phyloP scores from a whole-genome alignment of 1,140 invertebrate species.

The Drosophila cardini region DNA sequence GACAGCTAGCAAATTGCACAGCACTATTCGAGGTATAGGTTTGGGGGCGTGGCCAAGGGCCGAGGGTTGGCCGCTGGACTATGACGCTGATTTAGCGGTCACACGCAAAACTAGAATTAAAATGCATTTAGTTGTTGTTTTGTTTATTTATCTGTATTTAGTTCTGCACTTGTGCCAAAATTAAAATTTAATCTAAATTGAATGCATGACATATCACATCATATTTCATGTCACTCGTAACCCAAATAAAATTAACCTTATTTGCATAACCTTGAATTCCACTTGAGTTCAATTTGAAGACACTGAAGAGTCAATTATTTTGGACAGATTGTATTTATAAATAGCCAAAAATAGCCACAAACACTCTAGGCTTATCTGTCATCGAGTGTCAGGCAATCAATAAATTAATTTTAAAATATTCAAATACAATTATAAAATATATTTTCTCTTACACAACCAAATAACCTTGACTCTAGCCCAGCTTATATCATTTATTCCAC shows the following conservation, averaged over 20 bases:
- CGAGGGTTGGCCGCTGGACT: neutral
- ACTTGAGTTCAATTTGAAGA: slow-evolving; percentile 6
- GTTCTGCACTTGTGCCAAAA: slow-evolving; percentile 26
- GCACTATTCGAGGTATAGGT: slow-evolving; percentile 6
- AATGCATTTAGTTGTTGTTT: slow-evolving; percentile 56
- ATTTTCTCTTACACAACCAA: neutral
- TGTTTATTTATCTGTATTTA: slow-evolving; percentile 4
- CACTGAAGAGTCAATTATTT: neutral
- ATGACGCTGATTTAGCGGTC: slow-evolving; percentile 55
- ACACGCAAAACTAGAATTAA: slow-evolving; percentile 72
- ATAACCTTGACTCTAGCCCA: slow-evolving; percentile 1
- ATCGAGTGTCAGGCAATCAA: neutral
- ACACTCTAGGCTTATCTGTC: neutral
- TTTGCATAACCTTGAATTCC: slow-evolving; percentile 12
- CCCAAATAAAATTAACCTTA: neutral
- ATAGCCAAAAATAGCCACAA: neutral
- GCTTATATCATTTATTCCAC: slow-evolving; percentile 7
- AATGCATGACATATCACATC: slow-evolving; percentile 6
- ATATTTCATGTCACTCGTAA: slow-evolving; percentile 9
- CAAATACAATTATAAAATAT: neutral
- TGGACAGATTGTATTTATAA: neutral
- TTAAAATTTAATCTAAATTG: slow-evolving; percentile 34
- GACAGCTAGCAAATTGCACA: slow-evolving; percentile 72
- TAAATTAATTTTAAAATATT: neutral
- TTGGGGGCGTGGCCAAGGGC: slow-evolving; percentile 17